Base-by-base conservation (phyloP, 2,797 vertebrate genomes). In the Alectoris magna region DNA sequence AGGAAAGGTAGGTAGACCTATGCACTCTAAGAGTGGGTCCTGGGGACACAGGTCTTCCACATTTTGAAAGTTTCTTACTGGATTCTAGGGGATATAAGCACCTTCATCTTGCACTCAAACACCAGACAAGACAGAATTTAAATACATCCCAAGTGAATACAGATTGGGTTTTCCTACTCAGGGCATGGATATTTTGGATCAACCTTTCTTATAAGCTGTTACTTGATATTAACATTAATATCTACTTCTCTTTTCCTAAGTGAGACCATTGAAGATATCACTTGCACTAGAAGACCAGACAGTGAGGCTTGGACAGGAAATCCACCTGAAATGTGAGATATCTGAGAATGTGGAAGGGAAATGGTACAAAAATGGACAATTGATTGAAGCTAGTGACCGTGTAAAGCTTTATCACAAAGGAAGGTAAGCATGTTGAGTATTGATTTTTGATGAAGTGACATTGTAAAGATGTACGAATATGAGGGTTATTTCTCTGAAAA, bases 341-440 rank as follows among this genome's bases (percentile, higher is more conserved):
- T 99, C 99, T 34, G 98, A 99, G 89, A 98, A 99, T 0, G 97
- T 99, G 63, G 86, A 98, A 29, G 99, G 99, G 24, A 99, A 99
- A 74, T 99, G 99, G 99, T 99, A 99, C 95, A 98, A 99, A 96
- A 99, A 99, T 15, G 99, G 99, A 24, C 98, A 99, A 91, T 95
- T 99, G 56, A 95, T 99, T 53, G 98, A 99, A 96, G 97, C 98
- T 46, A 98, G 97, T 60, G 99, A 99, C 56, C 99, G 97, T 66
- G 91, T 99, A 85, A 99, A 98, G 91, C 97, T 99, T 86, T 93
- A 98, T 72, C 99, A 99, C 96, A 99, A 98, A 97, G 98, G 98
- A 96, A 99, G 97, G 99, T 99, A 97, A 82, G 96, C 6, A 46
- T 74, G 5, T 7, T 62, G 43, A 13, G n/a, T 11, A 27, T 36